Base-by-base conservation (phyloP, 2,113 vertebrate genomes). In the Cyanoliseus patagonus region DNA sequence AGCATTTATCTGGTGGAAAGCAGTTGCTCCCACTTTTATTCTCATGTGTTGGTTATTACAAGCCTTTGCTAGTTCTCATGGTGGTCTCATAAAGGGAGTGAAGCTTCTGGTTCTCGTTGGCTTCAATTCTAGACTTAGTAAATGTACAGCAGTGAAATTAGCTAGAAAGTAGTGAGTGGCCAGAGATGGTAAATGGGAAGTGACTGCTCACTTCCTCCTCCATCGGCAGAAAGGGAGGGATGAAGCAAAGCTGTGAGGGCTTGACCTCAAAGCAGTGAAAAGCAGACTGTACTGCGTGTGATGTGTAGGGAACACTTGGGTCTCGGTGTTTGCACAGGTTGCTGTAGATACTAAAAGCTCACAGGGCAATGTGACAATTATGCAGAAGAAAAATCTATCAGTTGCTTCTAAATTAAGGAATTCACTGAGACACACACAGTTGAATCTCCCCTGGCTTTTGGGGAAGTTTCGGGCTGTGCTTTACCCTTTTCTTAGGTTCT, bases 231-330 rank as follows among this genome's bases (percentile, higher is more conserved):
- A 17, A 2, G 3, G 51, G 44, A 41, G 67, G 49, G 59, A 25
- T 33, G 72, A 37, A 52, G 55, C 77, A 37, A 66, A 70, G 33
- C 46, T 20, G 51, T 23, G 72, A 49, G 76, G 4, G 76, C 67
- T 47, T 4, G 5, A 19, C 28, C 44, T 70, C 59, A 28, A 64
- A 20, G 13, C 3, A 8, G n/a, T 41, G 16, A 49, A 46, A 77
- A 57, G n/a, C 59, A 46, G 83, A 17, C 7, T 13, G 52, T 15
- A 1, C 46, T 62, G 62, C 6, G 0, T 12, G 49, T 1, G 3
- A 3, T 20, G 44, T 53, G n/a, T 9, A 20, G 63, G 41, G 69
- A 31, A 7, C 10, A 0, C 79, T 57, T 63, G 80, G 37, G 37
- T 52, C 7, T 83, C 8, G 1, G 42, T 30, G 42, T 75, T 88